These are phyloP conservation scores for Lamellibrachia columna DNA, from an alignment of 2,888 invertebrate species.

Conservation along the genomic window DNA sequence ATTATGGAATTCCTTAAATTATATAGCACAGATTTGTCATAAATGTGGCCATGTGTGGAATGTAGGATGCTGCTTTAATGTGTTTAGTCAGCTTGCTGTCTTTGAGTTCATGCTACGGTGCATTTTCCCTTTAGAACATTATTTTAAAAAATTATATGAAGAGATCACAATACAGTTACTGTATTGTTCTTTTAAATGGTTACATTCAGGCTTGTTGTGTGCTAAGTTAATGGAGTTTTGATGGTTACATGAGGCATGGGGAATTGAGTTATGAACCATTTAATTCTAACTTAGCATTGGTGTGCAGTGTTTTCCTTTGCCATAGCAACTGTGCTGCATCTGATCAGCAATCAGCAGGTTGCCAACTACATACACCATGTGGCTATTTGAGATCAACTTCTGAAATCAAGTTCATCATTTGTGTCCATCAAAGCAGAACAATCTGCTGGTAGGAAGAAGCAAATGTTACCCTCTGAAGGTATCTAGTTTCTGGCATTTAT, in stretches of 20 bases:
- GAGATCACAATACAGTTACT: no score
- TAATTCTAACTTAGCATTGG: background rate
- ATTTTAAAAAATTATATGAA: no score
- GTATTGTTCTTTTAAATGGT: no score
- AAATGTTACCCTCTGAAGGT: background rate
- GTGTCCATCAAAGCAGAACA: slow-evolving; percentile 6
- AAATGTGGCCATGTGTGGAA: no score
- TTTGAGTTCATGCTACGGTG: no score
- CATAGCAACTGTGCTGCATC: background rate
- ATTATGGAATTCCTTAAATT: no score
- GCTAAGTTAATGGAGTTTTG: background rate
- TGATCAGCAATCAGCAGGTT: background rate
- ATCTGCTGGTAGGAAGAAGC: background rate
- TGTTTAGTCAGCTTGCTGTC: no score
- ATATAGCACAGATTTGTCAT: no score
- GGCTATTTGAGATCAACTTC: background rate
- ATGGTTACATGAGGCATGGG: background rate
- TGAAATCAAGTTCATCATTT: slow-evolving; percentile 1
- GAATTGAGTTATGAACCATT: background rate
- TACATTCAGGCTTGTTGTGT: background rate
- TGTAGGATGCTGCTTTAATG: no score
- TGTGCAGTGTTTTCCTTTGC: background rate
- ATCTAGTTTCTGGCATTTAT: background rate
- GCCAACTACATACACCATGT: background rate
- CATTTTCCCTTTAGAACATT: no score